These are phyloP conservation scores for Nesoenas mayeri DNA, from an alignment of 2,113 vertebrate genomes.

Conservation along the genomic window DNA sequence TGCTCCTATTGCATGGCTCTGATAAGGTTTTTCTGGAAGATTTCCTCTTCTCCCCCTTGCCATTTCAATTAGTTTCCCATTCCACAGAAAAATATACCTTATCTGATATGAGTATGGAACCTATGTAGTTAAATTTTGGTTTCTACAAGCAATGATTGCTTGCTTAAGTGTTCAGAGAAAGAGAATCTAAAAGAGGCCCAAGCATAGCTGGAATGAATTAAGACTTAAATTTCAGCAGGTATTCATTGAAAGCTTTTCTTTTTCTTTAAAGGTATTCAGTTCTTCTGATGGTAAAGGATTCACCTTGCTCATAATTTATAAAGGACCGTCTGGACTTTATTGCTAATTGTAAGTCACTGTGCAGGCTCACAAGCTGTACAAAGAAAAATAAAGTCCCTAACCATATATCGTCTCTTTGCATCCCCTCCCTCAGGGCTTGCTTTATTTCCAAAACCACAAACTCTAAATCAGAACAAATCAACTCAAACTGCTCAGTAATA, in stretches of 20 bases:
- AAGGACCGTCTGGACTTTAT: constrained; percentile 5
- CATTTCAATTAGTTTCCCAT: neutral
- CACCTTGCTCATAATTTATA: neutral
- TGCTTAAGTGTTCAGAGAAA: neutral
- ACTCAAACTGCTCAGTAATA: constrained; percentile 9
- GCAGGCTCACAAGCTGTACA: neutral
- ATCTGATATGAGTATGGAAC: neutral
- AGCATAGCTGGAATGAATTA: neutral
- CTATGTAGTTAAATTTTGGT: neutral
- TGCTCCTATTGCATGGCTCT: neutral
- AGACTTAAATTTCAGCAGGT: constrained; percentile 21
- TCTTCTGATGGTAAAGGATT: neutral
- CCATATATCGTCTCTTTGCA: neutral
- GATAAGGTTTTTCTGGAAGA: neutral
- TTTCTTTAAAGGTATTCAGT: neutral
- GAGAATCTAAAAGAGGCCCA: neutral
- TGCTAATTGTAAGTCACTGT: neutral
- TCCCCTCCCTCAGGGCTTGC: neutral
- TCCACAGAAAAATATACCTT: neutral
- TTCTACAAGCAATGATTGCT: neutral
- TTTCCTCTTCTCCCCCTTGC: neutral
- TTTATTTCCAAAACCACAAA: constrained; percentile 6
- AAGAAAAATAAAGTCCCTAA: neutral
- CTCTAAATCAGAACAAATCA: constrained; percentile 21
- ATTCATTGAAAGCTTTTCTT: neutral